Percentiles rank a stretch among this genome's conserved stretches.
phyloP scores from a whole-genome alignment of 2,888 invertebrate genomes.

The Melinopterus prodromus region DNA sequence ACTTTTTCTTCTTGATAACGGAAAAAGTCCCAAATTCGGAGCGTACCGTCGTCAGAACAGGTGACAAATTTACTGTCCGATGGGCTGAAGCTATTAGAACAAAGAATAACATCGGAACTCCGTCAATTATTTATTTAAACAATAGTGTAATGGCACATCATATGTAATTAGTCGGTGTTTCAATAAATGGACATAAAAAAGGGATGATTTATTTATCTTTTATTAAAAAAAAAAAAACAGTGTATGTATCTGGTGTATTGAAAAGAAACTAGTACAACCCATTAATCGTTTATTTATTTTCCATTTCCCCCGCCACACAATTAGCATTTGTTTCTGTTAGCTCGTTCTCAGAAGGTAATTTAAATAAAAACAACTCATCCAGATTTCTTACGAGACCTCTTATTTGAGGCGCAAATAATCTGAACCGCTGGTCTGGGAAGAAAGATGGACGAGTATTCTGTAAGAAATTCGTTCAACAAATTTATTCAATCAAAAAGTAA shows the following conservation, averaged over 20 bases:
- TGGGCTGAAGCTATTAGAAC: slow-evolving; percentile 90
- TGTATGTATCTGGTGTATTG: slow-evolving; percentile 46
- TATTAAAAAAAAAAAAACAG: slow-evolving; percentile 44
- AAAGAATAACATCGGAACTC: slow-evolving; percentile 39
- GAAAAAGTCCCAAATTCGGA: slow-evolving; percentile 98
- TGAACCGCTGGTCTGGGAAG: slow-evolving; percentile 51
- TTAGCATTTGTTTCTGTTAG: slow-evolving; percentile 35
- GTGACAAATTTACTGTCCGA: slow-evolving; percentile 98
- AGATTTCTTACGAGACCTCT: slow-evolving; percentile 54
- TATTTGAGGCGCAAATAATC: slow-evolving; percentile 31
- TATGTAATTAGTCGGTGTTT: slow-evolving; percentile 12
- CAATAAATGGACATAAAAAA: slow-evolving; percentile 9
- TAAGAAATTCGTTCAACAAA: slow-evolving; percentile 50
- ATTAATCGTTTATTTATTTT: slow-evolving; percentile 29
- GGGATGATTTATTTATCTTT: slow-evolving; percentile 27
- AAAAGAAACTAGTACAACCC: slow-evolving; percentile 42
- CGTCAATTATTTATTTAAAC: slow-evolving; percentile 34
- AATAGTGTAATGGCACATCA: slow-evolving; percentile 38
- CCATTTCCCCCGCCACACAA: not conserved
- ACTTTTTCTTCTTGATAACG: slow-evolving; percentile 96
- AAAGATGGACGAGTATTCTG: slow-evolving; percentile 54
- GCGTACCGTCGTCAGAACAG: slow-evolving; percentile 99
- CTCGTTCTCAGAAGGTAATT: slow-evolving; percentile 43
- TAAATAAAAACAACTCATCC: slow-evolving; percentile 57
- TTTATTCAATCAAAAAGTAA: slow-evolving; percentile 54